Percentiles rank a stretch among this genome's conserved stretches.
These are phyloP conservation scores for Eueides isabella DNA, from an alignment of 1,140 invertebrate genomes.

Conservation along the genomic window DNA sequence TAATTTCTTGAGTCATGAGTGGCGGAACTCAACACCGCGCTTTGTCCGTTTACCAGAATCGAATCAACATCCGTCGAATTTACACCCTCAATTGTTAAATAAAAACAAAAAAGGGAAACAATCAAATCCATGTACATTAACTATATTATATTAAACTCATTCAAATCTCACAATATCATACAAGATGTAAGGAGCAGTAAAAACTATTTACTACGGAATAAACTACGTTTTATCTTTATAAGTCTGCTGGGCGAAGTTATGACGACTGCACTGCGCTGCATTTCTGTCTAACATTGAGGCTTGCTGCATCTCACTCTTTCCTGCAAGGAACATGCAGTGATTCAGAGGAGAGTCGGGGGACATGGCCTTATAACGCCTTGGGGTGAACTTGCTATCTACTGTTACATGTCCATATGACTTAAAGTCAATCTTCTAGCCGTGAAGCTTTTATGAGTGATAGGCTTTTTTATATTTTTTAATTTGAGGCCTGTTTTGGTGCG, in stretches of 20 bases:
- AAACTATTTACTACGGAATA: conserved; percentile 12
- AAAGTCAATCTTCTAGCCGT: neutral
- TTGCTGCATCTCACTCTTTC: conserved; percentile 1
- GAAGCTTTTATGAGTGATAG: neutral
- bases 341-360: conserved; percentile 7
- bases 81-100: too few relatives aligned
- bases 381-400: conserved; percentile 2
- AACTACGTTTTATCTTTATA: conserved; percentile 10
- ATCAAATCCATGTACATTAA: neutral
- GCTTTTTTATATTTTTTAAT: too few relatives aligned
- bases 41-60: neutral
- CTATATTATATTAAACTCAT: conserved; percentile 3
- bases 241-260: conserved; percentile 7
- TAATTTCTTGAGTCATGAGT: too few relatives aligned
- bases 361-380: neutral
- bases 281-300: conserved; percentile 9
- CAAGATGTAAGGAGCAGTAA: conserved; percentile 5
- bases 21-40: too few relatives aligned
- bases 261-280: conserved; percentile 11
- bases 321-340: neutral
- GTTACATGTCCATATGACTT: neutral
- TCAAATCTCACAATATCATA: conserved; percentile 10
- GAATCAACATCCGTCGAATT: too few relatives aligned
- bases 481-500: too few relatives aligned
- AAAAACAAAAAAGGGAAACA: too few relatives aligned